Evolutionary conservation across 35 echinoderm and acorn worm species (phyloP).

Genomic region (Ptychodera flava): DNA sequence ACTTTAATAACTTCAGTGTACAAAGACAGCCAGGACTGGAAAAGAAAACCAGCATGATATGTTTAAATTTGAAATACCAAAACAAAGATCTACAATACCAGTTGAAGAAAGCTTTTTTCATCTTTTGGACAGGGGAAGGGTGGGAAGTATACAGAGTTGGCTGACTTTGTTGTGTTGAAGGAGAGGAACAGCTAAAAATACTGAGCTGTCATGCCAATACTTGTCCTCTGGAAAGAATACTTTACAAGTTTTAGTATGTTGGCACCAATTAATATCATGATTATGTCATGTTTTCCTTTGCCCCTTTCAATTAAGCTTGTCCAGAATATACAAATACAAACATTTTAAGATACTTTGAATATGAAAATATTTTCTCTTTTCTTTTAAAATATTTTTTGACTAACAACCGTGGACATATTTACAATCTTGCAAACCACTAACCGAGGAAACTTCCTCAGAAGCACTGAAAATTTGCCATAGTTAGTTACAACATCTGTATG

Average conservation of each 20-base stretch:
- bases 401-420: not conserved
- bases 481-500: too few relatives aligned
- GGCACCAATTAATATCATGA: not conserved
- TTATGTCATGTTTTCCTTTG: not conserved
- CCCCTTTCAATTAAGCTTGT: not conserved
- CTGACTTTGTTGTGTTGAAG: too few relatives aligned
- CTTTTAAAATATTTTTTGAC: not conserved
- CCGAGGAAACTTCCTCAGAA: too few relatives aligned
- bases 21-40: too few relatives aligned
- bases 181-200: too few relatives aligned
- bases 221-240: not conserved
- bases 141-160: too few relatives aligned
- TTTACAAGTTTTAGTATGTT: not conserved
- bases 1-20: too few relatives aligned
- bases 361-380: constrained; percentile 2
- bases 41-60: not conserved
- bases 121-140: too few relatives aligned
- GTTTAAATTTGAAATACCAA: not conserved
- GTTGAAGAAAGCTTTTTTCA: too few relatives aligned
- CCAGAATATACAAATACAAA: constrained; percentile 2
- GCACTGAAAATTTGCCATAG: too few relatives aligned
- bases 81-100: not conserved
- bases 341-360: not conserved
- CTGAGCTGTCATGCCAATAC: not conserved
- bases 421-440: not conserved